A percentile compares a stretch with the other conserved stretches of the same genome.
phyloP scores from a whole-genome alignment of 2,797 vertebrate species.

The Coendou prehensilis region DNA sequence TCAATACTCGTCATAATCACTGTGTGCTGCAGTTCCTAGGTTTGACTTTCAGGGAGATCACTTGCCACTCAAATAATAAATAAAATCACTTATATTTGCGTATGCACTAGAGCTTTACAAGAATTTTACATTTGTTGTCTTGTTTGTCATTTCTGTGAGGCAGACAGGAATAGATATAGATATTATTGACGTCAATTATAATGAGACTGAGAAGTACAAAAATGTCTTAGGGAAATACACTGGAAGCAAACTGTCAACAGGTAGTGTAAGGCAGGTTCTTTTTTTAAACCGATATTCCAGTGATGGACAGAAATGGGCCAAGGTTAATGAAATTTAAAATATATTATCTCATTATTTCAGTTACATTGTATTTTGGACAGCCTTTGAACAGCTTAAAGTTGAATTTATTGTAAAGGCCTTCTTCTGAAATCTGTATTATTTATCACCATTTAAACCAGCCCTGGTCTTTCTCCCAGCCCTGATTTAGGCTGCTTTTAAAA shows the following conservation, averaged over 20 bases:
- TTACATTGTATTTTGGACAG: slow-evolving; percentile 4
- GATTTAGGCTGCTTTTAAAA: slow-evolving; percentile 3
- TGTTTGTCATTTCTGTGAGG: not conserved
- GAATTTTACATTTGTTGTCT: slow-evolving; percentile 55
- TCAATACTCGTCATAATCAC: not conserved
- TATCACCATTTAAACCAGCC: slow-evolving; percentile 4
- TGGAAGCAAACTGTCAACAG: not conserved
- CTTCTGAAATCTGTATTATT: slow-evolving; percentile 58
- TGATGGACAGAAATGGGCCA: not conserved
- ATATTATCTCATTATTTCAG: slow-evolving; percentile 46
- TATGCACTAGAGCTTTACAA: not conserved
- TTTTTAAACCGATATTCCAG: slow-evolving; percentile 18
- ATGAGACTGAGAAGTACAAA: not conserved
- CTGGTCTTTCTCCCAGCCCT: not conserved
- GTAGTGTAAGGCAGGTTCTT: not conserved
- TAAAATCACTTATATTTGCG: slow-evolving; percentile 49
- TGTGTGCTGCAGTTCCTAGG: not conserved
- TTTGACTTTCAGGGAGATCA: slow-evolving; percentile 12
- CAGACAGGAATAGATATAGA: not conserved
- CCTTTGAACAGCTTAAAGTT: slow-evolving; percentile 47
- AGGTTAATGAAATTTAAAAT: slow-evolving; percentile 44
- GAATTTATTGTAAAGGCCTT: slow-evolving; percentile 21
- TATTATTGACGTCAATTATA: not conserved
- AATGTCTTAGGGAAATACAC: slow-evolving; percentile 16
- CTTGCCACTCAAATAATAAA: slow-evolving; percentile 60